Conservation (phyloP, 2,888 invertebrate species). For the Drosophila barbarae region DNA sequence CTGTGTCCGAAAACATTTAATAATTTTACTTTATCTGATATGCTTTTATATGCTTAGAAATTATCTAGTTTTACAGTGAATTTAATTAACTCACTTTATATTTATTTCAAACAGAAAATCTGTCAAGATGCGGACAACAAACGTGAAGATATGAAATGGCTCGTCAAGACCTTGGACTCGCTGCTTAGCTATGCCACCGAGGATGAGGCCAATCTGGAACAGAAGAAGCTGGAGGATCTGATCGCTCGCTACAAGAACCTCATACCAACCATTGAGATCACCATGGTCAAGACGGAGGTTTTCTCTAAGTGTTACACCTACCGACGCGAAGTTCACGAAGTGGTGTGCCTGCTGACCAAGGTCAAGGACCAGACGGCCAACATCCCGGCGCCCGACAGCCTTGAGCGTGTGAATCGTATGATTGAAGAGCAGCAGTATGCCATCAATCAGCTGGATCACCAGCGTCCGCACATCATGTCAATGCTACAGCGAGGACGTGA, state of each 20-base stretch:
- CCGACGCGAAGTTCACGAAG: conserved; percentile 92
- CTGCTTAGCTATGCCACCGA: conserved; percentile 91
- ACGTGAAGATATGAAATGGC: conserved; percentile 96
- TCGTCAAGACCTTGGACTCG: conserved; percentile 93
- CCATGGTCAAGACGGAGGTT: conserved; percentile 95
- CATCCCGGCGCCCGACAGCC: conserved; percentile 84
- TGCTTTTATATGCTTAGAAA: no score
- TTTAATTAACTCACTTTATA: conserved; percentile 1
- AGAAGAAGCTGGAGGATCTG: conserved; percentile 89
- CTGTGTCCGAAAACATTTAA: no score
- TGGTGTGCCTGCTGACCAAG: conserved; percentile 87
- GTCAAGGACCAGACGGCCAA: conserved; percentile 87
- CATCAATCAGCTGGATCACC: conserved; percentile 90
- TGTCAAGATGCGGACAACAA: conserved; percentile 94
- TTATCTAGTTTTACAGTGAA: no score
- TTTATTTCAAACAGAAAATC: conserved; percentile 83
- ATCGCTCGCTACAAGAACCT: conserved; percentile 94
- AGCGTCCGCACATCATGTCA: conserved; percentile 91
- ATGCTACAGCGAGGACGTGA: conserved; percentile 95
- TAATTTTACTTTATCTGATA: no score
- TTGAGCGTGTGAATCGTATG: conserved; percentile 87
- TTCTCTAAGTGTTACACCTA: conserved; percentile 96
- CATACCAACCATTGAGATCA: conserved; percentile 94
- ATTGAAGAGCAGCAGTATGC: conserved; percentile 91
- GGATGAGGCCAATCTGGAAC: conserved; percentile 88